Conservation (phyloP, 2,113 vertebrate species). For the Aythya baeri region DNA sequence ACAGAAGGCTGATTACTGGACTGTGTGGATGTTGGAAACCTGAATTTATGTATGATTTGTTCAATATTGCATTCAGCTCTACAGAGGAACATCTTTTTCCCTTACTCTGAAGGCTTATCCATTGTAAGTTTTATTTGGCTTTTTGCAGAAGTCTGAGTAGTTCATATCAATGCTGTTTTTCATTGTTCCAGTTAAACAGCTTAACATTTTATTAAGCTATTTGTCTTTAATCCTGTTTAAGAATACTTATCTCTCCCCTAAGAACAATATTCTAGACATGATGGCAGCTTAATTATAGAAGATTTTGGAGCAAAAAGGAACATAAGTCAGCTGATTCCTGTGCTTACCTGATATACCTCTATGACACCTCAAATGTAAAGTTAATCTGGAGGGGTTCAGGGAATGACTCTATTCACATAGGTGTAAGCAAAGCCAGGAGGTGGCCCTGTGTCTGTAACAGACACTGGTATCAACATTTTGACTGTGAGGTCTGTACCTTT, state of each 20-base stretch:
- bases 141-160: not conserved
- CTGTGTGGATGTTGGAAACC: not conserved
- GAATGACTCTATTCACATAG: not conserved
- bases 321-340: not conserved
- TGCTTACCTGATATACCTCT: not conserved
- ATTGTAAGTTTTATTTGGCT: not conserved
- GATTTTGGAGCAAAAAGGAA: not conserved
- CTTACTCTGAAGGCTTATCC: not conserved
- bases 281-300: not conserved
- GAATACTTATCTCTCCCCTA: not conserved
- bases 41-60: not conserved
- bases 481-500: not conserved
- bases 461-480: not conserved
- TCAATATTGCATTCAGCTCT: not conserved
- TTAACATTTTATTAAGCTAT: not conserved
- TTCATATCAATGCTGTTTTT: not conserved
- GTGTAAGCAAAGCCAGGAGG: not conserved
- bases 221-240: not conserved
- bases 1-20: not conserved
- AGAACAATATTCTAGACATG: not conserved
- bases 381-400: not conserved
- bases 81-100: not conserved
- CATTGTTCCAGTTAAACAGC: not conserved
- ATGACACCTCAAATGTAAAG: not conserved
- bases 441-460: not conserved